phyloP scores from a whole-genome alignment of 1,140 invertebrate genomes.

The Oryzaephilus surinamensis region DNA sequence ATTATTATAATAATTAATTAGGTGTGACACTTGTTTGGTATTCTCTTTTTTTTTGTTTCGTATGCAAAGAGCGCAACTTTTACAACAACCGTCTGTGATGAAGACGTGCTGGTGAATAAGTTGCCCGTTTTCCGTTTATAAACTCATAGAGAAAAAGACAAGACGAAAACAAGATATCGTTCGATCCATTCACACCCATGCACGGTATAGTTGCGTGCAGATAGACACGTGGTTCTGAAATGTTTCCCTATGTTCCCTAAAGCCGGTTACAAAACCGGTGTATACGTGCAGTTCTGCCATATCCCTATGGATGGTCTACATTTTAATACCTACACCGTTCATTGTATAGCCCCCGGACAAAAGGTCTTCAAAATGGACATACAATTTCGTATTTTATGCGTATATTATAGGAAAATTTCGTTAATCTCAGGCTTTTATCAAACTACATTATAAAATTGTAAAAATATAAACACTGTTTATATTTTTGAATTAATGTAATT shows the following conservation, averaged over 20 bases:
- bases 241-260: slow-evolving; percentile 1
- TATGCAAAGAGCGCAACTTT: background rate
- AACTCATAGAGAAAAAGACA: slow-evolving; percentile 18
- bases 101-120: slow-evolving; percentile 7
- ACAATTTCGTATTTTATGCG: too few relatives aligned
- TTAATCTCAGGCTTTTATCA: too few relatives aligned
- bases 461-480: too few relatives aligned
- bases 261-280: too few relatives aligned
- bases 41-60: background rate
- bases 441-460: too few relatives aligned
- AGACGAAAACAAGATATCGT: slow-evolving; percentile 24
- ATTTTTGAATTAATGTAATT: too few relatives aligned
- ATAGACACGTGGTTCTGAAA: slow-evolving; percentile 12
- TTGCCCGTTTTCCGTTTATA: slow-evolving; percentile 14
- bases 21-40: background rate
- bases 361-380: too few relatives aligned
- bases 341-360: too few relatives aligned
- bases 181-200: slow-evolving; percentile 6
- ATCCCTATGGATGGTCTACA: too few relatives aligned
- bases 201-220: slow-evolving; percentile 1
- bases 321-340: too few relatives aligned
- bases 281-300: too few relatives aligned
- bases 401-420: too few relatives aligned
- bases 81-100: background rate
- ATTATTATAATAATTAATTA: background rate